These are phyloP conservation scores for Physeter macrocephalus DNA, from an alignment of 2,113 vertebrate species.

Conservation along the genomic window DNA sequence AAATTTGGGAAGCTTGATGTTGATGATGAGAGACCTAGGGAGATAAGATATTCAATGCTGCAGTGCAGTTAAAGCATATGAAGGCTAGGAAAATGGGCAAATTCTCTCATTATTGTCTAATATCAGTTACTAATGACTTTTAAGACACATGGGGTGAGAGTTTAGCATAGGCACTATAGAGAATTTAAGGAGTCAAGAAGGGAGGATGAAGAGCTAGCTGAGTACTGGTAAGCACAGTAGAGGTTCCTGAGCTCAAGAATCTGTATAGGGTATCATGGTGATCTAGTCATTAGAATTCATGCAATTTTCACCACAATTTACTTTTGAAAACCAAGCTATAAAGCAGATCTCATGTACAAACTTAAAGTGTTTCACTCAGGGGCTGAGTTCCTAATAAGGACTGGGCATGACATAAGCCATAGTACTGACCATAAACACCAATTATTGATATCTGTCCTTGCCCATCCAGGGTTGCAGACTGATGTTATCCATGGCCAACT, in stretches of 20 bases:
- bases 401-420: background rate
- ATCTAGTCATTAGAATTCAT: background rate
- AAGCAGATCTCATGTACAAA: background rate
- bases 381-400: background rate
- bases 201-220: background rate
- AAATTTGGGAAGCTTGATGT: background rate
- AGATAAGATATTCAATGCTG: rapidly evolving
- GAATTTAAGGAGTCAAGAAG: background rate
- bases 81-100: background rate
- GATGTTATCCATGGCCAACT: background rate
- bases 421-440: too few relatives aligned
- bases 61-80: background rate
- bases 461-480: background rate
- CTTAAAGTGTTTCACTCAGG: background rate
- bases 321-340: background rate
- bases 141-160: background rate
- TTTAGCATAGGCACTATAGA: background rate
- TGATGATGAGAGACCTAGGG: background rate
- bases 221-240: background rate
- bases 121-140: background rate
- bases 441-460: background rate
- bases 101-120: background rate
- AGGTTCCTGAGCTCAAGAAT: background rate
- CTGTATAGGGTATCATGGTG: background rate
- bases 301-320: background rate